Percentiles rank a stretch among this genome's conserved stretches.
These are phyloP conservation scores for Choristoneura rosaceana DNA, from an alignment of 2,888 invertebrate genomes.

Conservation along the genomic window DNA sequence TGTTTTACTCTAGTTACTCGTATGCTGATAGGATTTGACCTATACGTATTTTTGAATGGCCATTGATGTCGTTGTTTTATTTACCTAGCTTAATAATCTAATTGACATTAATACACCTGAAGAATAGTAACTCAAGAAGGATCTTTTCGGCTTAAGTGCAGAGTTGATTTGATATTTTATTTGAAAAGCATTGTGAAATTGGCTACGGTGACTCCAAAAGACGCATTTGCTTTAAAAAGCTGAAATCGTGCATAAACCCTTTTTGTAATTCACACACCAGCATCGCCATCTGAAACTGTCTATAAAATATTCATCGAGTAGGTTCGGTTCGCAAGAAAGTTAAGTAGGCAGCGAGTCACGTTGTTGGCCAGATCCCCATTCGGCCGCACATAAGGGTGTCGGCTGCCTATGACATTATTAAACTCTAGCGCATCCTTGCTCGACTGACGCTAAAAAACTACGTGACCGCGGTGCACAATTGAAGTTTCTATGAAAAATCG, in stretches of 20 bases:
- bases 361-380: conserved; percentile 49
- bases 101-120: neutral
- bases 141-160: neutral
- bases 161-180: neutral
- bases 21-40: conserved; percentile 12
- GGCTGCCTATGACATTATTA: conserved; percentile 78
- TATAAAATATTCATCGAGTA: conserved; percentile 38
- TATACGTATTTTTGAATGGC: conserved; percentile 49
- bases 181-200: neutral
- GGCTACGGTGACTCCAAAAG: neutral
- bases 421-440: conserved; percentile 77
- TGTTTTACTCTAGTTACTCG: conserved; percentile 52
- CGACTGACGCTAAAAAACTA: conserved; percentile 76
- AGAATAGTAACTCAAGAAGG: neutral
- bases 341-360: conserved; percentile 50
- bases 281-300: conserved; percentile 16
- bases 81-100: neutral
- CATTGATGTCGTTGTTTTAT: conserved; percentile 48
- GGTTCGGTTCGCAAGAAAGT: conserved; percentile 32
- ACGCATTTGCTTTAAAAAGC: neutral
- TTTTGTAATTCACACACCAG: conserved; percentile 14
- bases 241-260: neutral
- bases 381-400: conserved; percentile 49
- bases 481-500: conserved; percentile 70
- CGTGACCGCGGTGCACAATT: conserved; percentile 79